Evolutionary conservation across 2,888 invertebrate genomes (phyloP), one percentile per base, ranked within the genome.

Genomic region (Meganola albula): DNA sequence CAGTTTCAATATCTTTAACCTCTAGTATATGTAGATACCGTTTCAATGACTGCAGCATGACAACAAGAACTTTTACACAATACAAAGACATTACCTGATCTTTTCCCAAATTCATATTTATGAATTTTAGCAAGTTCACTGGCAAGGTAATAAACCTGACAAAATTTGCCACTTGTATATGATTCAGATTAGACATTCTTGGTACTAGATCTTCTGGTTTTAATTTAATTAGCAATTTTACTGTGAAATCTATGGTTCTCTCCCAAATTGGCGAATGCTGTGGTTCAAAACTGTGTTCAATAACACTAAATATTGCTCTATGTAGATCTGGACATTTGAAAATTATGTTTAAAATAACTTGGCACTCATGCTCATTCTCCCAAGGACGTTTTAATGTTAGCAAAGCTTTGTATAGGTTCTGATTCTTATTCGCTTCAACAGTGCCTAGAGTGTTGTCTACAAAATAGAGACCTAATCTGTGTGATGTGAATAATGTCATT

Each of bases 391-490:
- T 89, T 10, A 94, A 66, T 20, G 88, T 88, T 10, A 91, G 87
- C 24, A 94, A 59, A 12, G 93, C 87, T 48, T 90, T 88, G 48
- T 87, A 88, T 31, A 91, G 74, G 34, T 90, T 82, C 40, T 87
- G 86, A 66, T 92, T 92, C 49, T 88, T 87, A 44, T 85, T 87
- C 1, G 76, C 73, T 46, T 87, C 87, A n/a, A 87, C 76, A 22
- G 88, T 84, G 14, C 92, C 92, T 13, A 91, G 66, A 2, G 87
- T 78, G 48, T 87, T 88, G 54, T 94, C 93, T 46, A 89, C 85
- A 60, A 95, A 96, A 49, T 92, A 90, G 7, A 96, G 88, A 4
- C 96, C 96, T 57, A 90, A 68, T 64, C 91, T 93, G 48, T 91
- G 89, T 0, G 93, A 93, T 1, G 94, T 93, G 41, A 94, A 90